phyloP scores from a whole-genome alignment of 1,140 invertebrate genomes.

The Zaprionus capensis region DNA sequence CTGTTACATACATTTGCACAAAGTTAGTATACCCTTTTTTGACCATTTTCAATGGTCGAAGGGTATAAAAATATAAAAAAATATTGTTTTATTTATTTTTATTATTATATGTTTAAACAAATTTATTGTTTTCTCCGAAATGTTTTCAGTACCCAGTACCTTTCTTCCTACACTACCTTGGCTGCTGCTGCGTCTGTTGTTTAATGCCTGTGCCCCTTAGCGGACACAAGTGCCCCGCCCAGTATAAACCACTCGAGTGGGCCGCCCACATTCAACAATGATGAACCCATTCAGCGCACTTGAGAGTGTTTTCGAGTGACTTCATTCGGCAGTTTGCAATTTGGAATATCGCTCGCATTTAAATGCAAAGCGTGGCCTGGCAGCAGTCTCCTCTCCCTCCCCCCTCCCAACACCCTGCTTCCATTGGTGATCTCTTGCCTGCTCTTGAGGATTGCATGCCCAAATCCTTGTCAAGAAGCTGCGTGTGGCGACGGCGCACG shows the following conservation, averaged over 20 bases:
- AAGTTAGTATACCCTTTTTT: too few species aligned
- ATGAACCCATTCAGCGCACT: slow-evolving; percentile 41
- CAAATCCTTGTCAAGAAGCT: slow-evolving; percentile 33
- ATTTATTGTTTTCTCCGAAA: background rate
- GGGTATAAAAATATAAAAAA: too few species aligned
- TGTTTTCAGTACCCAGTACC: background rate
- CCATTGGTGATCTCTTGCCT: slow-evolving; percentile 38
- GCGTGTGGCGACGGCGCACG: slow-evolving; percentile 64
- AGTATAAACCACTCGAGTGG: slow-evolving; percentile 47
- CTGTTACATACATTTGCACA: too few species aligned
- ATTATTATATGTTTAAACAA: too few species aligned
- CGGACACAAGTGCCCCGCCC: background rate
- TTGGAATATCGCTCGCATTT: slow-evolving; percentile 65
- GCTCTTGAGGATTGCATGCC: slow-evolving; percentile 9
- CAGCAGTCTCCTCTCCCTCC: slow-evolving; percentile 14
- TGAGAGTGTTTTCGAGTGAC: slow-evolving; percentile 68
- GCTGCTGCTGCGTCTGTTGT: background rate
- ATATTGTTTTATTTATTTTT: too few species aligned
- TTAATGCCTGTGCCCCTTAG: background rate
- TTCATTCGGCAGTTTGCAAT: slow-evolving; percentile 79
- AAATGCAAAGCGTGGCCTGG: slow-evolving; percentile 68
- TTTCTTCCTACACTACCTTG: background rate
- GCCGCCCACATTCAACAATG: slow-evolving; percentile 32
- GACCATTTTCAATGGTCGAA: too few species aligned
- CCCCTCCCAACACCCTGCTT: background rate